Evolutionary conservation across 2,797 vertebrate genomes (phyloP), one percentile per base, ranked within the genome.

Genomic region (Gephyroberyx darwinii): DNA sequence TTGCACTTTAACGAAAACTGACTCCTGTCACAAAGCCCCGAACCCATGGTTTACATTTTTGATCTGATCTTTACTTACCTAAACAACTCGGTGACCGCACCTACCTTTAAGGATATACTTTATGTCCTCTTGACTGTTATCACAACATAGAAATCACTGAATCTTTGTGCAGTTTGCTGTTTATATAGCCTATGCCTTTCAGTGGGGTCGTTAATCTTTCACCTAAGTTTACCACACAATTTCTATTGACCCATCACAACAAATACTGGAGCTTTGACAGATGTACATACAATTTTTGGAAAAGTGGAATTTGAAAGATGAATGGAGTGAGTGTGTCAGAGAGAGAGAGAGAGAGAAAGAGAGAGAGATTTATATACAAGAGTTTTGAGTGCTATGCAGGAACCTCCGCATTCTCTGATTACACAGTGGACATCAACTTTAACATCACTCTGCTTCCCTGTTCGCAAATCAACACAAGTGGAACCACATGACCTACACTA

Each of bases 1-100:
- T 94, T 95, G 94, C 94, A 95, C 94, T 95, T 95, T 95, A 95
- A 92, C 66, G 80, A 92, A 90, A 88, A 91, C 89, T 91, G 91
- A 93, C 92, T 93, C 89, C 86, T 90, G 88, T 92, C 82, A 26
- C 26, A 77, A 91, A 87, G 89, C 89, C 90, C 92, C 86, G 84
- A 92, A 91, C 89, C 87, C 89, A 76, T 89, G 92, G 93, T 95
- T 95, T 94, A 95, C 94, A 94, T 93, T 92, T 93, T 91, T 83
- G 84, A 91, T 87, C 86, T 66, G 88, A 91, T 83, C 91, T 91
- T 91, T 86, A 88, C 90, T 90, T 90, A 90, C 81, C 88, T 90
- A 84, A 90, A 92, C 91, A 88, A 92, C 92, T 93, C 81, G 91
- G 92, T 91, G 92, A 95, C 93, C 92, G 91, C 93, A 90, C 93